These are phyloP conservation scores for Hylomyscus alleni DNA, from an alignment of 2,797 vertebrate genomes.

Conservation along the genomic window DNA sequence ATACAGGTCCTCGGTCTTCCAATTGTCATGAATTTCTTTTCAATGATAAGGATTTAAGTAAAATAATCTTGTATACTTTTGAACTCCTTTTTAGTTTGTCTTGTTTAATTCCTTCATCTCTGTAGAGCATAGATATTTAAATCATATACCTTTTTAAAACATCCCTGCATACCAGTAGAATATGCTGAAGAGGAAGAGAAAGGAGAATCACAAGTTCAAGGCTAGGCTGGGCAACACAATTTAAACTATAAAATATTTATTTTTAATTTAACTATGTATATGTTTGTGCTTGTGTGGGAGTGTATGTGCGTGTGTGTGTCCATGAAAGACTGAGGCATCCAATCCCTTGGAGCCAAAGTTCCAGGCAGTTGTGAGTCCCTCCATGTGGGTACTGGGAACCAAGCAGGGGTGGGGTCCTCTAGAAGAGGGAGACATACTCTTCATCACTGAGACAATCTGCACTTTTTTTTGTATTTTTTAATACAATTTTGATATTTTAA, in stretches of 20 bases:
- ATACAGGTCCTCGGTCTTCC: neutral
- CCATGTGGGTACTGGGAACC: neutral
- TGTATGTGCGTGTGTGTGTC: neutral
- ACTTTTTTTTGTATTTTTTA: neutral
- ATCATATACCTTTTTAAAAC: neutral
- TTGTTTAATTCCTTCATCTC: neutral
- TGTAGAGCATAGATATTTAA: slow-evolving; percentile 43
- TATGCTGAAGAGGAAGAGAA: neutral
- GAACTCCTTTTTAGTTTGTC: slow-evolving; percentile 37
- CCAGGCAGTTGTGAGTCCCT: neutral
- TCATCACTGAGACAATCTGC: neutral
- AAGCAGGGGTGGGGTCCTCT: neutral
- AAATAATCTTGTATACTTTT: slow-evolving; percentile 9
- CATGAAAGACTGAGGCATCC: neutral
- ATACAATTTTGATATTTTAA: neutral
- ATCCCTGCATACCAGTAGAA: neutral
- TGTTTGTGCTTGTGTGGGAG: neutral
- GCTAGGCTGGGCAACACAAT: neutral
- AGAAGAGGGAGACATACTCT: neutral
- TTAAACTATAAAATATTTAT: neutral
- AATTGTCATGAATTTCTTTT: slow-evolving; percentile 13
- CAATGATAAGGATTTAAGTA: neutral
- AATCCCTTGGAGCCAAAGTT: neutral
- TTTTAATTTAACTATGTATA: neutral
- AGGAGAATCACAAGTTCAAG: neutral